Evolutionary conservation across 2,113 vertebrate genomes (phyloP).

Genomic region (Calonectris borealis): DNA sequence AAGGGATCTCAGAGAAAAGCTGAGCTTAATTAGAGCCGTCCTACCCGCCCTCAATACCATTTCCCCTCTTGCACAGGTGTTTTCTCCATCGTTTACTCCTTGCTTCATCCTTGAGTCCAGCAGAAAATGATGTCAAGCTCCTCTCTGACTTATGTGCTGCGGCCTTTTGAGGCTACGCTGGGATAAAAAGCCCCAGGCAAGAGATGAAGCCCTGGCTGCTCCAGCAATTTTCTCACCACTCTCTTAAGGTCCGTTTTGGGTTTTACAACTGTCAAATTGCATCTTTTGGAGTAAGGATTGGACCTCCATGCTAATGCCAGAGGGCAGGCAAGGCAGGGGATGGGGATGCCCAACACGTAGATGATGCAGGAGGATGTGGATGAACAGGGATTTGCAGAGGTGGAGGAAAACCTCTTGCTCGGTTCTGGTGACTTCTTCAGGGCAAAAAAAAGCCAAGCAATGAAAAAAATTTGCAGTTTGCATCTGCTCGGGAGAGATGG

Average conservation of each 20-base stretch:
- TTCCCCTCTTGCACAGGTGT: not conserved
- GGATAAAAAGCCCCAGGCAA: not conserved
- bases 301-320: fast-evolving
- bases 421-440: not conserved
- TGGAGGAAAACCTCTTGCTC: not conserved
- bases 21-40: not conserved
- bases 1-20: not conserved
- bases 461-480: not conserved
- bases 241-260: not conserved
- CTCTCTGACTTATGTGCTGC: not conserved
- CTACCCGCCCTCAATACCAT: not conserved
- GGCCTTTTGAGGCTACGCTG: fast-evolving
- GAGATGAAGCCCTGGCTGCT: not conserved
- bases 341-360: not conserved
- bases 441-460: not conserved
- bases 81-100: not conserved
- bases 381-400: not conserved
- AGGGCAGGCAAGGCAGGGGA: not conserved
- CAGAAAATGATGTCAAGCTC: not conserved
- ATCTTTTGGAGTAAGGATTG: not conserved
- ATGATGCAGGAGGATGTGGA: not conserved
- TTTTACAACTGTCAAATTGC: not conserved
- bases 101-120: not conserved
- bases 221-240: not conserved
- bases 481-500: not conserved